Evolutionary conservation across 2,888 invertebrate genomes (phyloP), one percentile per base, ranked within the genome.

Genomic region (Drosophila phalerata): DNA sequence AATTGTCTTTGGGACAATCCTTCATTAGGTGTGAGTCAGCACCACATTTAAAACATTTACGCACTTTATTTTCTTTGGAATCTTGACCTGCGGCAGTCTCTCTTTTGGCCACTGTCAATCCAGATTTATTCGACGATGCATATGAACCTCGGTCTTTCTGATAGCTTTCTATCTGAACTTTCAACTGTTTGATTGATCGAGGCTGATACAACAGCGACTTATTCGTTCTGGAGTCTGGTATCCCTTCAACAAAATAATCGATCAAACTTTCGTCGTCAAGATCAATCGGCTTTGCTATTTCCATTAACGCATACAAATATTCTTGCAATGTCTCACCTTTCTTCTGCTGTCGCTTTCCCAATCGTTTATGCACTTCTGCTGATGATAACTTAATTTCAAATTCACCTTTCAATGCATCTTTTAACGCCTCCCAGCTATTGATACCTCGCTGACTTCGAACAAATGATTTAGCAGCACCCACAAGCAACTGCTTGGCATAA

Each of bases 401-500:
- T 19, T 58, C 52, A 3, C n/a, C 47, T 11, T 13, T 15, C 25
- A 57, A 34, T 6, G 48, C 43, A 4, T 2, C 10, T 28, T 69
- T 69, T 5, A 68, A 45, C 11, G 5, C n/a, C 30, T 17, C 19
- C 37, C 56, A 65, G n/a, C n/a, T 17, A 4, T 28, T 38, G 19
- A 61, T 34, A 19, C 45, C 37, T 3, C 37, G 8, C n/a, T 61
- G 56, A 10, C 43, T 51, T 30, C 47, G 42, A 19, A 53, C 38
- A 48, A 38, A 49, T 3, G 28, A 37, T 10, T 60, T 64, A 10
- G 62, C 70, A 3, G 15, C 56, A 10, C 58, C 52, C 8, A 17
- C 19, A 4, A 70, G 58, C 10, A 60, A 49, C 37, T 55, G 66
- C 3, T 56, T 67, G 25, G 56, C 56, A 60, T 42, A 70, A 1